Evolutionary conservation across 2,888 invertebrate genomes (phyloP).

Genomic region (Agrotis exclamationis): DNA sequence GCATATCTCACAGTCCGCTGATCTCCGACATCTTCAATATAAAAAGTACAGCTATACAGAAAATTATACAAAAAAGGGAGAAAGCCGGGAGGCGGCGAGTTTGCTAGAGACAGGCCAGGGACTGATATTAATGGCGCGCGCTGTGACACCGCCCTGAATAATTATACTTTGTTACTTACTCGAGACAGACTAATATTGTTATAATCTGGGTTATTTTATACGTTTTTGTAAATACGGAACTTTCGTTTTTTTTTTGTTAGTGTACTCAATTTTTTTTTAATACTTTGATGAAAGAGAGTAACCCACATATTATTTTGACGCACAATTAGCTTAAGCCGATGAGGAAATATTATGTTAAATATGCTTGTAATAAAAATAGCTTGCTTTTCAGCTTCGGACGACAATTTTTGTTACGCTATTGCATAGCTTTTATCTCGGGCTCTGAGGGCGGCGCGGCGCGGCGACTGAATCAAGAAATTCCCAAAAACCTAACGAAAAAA

Average conservation of each 20-base stretch:
- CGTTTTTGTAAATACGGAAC: background rate
- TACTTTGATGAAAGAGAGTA: background rate
- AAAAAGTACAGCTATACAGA: constrained; percentile 24
- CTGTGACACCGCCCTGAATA: constrained; percentile 66
- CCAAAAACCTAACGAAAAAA: too few relatives aligned
- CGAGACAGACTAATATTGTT: constrained; percentile 32
- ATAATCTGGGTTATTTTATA: constrained; percentile 16
- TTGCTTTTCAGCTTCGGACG: too few relatives aligned
- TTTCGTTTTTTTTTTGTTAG: background rate
- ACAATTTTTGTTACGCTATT: too few relatives aligned
- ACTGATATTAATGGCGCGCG: constrained; percentile 71
- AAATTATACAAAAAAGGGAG: constrained; percentile 46
- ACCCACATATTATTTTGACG: background rate
- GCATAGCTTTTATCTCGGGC: too few relatives aligned
- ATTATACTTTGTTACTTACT: constrained; percentile 50
- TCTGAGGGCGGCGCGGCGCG: too few relatives aligned
- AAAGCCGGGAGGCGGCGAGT: constrained; percentile 37
- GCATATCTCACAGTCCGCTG: background rate
- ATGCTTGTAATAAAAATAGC: too few relatives aligned
- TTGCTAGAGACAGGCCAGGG: constrained; percentile 48
- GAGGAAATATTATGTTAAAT: background rate
- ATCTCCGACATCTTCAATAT: constrained; percentile 19
- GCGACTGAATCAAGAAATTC: too few relatives aligned
- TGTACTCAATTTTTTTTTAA: background rate
- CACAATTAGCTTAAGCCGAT: background rate